These are phyloP conservation scores for Arbacia lixula DNA, from an alignment of 53 echinoderm and acorn worm genomes.

Conservation along the genomic window DNA sequence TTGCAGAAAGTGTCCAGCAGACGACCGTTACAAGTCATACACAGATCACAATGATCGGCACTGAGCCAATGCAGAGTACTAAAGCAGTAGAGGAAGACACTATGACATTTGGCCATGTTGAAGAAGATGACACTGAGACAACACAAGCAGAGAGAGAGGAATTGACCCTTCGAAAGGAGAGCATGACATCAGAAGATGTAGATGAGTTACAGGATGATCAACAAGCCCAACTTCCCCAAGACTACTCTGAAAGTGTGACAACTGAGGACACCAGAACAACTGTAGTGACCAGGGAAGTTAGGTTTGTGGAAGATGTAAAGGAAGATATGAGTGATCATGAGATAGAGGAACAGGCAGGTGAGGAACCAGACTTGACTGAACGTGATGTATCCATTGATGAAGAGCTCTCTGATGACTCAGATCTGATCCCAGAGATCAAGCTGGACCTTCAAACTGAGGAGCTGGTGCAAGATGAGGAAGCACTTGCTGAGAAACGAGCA, in stretches of 20 bases:
- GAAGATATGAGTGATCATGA: slow-evolving; percentile 56
- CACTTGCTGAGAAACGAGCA: slow-evolving; percentile 47
- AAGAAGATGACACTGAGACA: slow-evolving; percentile 51
- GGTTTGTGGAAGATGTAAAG: slow-evolving; percentile 37
- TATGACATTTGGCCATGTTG: not conserved
- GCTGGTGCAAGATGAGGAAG: slow-evolving; percentile 53
- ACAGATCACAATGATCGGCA: not conserved
- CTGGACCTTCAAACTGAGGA: slow-evolving; percentile 52
- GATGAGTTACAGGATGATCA: slow-evolving; percentile 27
- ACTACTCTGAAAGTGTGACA: slow-evolving; percentile 17
- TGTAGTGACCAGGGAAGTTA: slow-evolving; percentile 37
- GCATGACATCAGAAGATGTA: slow-evolving; percentile 38
- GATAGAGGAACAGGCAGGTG: slow-evolving; percentile 7
- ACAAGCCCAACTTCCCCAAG: slow-evolving; percentile 34
- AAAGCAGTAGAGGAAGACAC: slow-evolving; percentile 1
- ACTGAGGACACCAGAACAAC: slow-evolving; percentile 19
- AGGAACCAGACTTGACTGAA: slow-evolving; percentile 50
- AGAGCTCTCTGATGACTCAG: slow-evolving; percentile 61
- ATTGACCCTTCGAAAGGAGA: slow-evolving; percentile 18
- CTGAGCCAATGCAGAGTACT: not conserved
- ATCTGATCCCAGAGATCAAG: slow-evolving; percentile 62
- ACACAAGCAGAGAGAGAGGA: slow-evolving; percentile 46
- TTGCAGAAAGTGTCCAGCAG: slow-evolving; percentile 48
- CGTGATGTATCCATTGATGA: slow-evolving; percentile 58
- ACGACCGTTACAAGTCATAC: slow-evolving; percentile 52